Base-by-base conservation (phyloP, 1,140 invertebrate genomes). In the Lucilia sericata region DNA sequence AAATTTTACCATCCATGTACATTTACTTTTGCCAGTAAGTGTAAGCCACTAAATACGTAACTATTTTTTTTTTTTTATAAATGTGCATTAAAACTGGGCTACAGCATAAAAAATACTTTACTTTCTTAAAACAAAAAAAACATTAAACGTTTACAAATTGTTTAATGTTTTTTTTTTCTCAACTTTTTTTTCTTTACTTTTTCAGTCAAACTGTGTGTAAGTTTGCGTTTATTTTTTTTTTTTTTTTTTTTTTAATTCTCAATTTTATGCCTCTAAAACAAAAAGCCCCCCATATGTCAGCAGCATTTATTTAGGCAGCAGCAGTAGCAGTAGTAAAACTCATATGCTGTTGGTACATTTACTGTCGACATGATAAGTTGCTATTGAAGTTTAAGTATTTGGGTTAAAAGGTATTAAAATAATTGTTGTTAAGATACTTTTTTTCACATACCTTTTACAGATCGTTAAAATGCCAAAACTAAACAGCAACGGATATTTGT, bases 381-480 rank as follows among this genome's bases (percentile, higher is more conserved):
- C 17, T 25, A 70, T 70, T 70, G 65, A 70, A 70, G 19, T 70
- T 60, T 21, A 70, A 70, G 65, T 70, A 70, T 70, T 70, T 70
- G 65, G 65, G 65, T 70, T 70, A 70, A 70, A 70, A 70, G 65
- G 65, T 70, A 70, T 70, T 70, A 70, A 70, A 25, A 70, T 70
- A 70, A 70, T 70, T 70, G 65, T 70, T 21, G n/a, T 25, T 19
- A 70, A 70, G 65, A 70, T 70, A 70, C 65, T 21, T 70, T 30
- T 30, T 19, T 19, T 60, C 17, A 19, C 65, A 70, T 19, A 21
- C 55, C 51, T 70, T 70, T 70, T 3, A 12, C 65, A 21, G 65
- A 70, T 70, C 65, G 65, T 70, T 70, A 70, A 70, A 70, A 70
- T 70, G 9, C 65, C 65, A 14, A 3, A 42, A 42, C 42, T 10